Percentiles rank a stretch among this genome's conserved stretches.
Evolutionary conservation across 1,140 invertebrate genomes (phyloP).

Genomic region (Drosophila sechellia): DNA sequence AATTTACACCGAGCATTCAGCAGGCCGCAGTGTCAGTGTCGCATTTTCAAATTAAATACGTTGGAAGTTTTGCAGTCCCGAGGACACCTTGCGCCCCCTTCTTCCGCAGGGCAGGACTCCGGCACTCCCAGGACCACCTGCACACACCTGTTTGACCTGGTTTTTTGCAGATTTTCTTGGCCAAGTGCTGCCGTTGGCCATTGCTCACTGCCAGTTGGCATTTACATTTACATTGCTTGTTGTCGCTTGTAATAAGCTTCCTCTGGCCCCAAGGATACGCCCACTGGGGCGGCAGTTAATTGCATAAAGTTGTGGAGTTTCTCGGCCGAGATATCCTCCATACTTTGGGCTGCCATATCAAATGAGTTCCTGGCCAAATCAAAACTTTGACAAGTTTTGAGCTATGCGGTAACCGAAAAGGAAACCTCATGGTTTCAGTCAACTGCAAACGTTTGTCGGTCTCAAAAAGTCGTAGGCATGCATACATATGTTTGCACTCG

Average conservation of each 20-base stretch:
- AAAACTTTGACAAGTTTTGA: slow-evolving; percentile 25
- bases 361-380: slow-evolving; percentile 25
- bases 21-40: slow-evolving; percentile 56
- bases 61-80: slow-evolving; percentile 19
- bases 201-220: slow-evolving; percentile 51
- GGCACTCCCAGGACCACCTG: not conserved
- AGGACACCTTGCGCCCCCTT: not conserved
- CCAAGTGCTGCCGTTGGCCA: slow-evolving; percentile 32
- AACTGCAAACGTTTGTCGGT: not conserved
- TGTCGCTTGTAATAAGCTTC: slow-evolving; percentile 50
- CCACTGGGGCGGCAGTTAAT: slow-evolving; percentile 27
- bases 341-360: slow-evolving; percentile 17
- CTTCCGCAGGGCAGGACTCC: not conserved
- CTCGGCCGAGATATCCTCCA: slow-evolving; percentile 4
- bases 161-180: slow-evolving; percentile 24
- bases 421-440: slow-evolving; percentile 11
- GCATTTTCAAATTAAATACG: slow-evolving; percentile 63
- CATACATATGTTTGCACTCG: slow-evolving; percentile 12
- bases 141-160: slow-evolving; percentile 48
- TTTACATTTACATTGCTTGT: slow-evolving; percentile 51
- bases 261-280: slow-evolving; percentile 13
- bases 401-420: not conserved
- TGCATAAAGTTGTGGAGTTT: slow-evolving; percentile 39
- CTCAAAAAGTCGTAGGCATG: not conserved
- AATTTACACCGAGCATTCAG: slow-evolving; percentile 56